Evolutionary conservation across 2,797 vertebrate genomes (phyloP).

Genomic region (Ctenosaura bakeri): DNA sequence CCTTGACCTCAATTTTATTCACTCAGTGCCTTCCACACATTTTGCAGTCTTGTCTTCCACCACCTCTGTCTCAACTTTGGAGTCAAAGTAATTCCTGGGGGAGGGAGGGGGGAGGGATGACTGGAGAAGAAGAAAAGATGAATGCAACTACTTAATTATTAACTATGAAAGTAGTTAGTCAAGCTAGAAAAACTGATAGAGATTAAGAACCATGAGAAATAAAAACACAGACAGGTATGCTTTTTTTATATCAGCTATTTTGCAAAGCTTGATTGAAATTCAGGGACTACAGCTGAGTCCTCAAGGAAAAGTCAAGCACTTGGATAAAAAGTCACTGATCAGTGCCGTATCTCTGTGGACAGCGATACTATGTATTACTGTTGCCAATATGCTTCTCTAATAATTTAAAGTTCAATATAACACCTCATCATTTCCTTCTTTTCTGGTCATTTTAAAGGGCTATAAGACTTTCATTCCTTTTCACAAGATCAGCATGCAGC

Average conservation of each 20-base stretch:
- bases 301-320: background rate
- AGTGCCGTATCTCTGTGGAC: no score
- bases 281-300: background rate
- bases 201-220: background rate
- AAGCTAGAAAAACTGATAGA: background rate
- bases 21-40: background rate
- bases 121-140: background rate
- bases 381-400: background rate
- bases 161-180: background rate
- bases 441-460: background rate
- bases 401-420: background rate
- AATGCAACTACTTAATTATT: background rate
- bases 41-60: background rate
- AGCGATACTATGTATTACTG: background rate
- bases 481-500: no score
- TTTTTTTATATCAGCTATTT: background rate
- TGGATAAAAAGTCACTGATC: background rate
- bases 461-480: background rate
- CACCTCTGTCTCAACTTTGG: background rate
- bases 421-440: background rate
- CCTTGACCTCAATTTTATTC: slow-evolving; percentile 10
- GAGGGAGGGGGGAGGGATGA: background rate
- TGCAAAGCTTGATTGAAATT: background rate
- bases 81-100: background rate
- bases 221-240: background rate